Evolutionary conservation across 2,113 vertebrate species (phyloP), one percentile per base, ranked within the genome.

Genomic region (Hoplias malabaricus): DNA sequence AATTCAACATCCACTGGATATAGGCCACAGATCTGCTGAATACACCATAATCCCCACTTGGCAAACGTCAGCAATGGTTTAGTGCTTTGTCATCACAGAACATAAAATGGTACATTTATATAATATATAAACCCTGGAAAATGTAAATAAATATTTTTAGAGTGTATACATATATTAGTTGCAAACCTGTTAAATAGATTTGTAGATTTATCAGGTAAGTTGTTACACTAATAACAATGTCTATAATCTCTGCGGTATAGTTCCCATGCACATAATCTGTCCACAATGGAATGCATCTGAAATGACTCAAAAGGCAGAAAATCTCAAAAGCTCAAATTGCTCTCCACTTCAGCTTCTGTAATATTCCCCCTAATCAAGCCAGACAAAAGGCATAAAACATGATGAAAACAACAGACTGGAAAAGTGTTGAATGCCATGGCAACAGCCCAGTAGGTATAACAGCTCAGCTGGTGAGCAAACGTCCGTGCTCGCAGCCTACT

Each of bases 401-500:
- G 71, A 46, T 79, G 73, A 80, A 84, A 85, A 84, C 84, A 69
- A 89, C 83, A 85, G 86, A 86, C 80, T 46, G 43, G 13, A 43
- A 71, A 78, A 80, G 74, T 84, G 73, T 80, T 65, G 65, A 82
- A 66, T 42, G 21, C 88, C 88, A 91, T 91, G 87, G 88, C 77
- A 90, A 91, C 90, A 73, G 40, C 78, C 73, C 77, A 83, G 79
- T 76, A 83, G 84, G 53, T 77, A 72, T 79, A 87, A 84, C 86
- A 81, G 79, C 80, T 90, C 88, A 84, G 83, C 86, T 83, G 86
- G 82, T 73, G 21, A 83, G 79, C 65, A 70, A 78, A 86, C 75
- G 78, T 84, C 78, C 82, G 78, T 78, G 84, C 82, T 54, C 74
- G 40, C 77, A 75, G 71, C 27, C 61, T 74, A 78, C 79, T 83